Percentiles rank a stretch among this genome's conserved stretches.
These are phyloP conservation scores for Zalophus californianus DNA, from an alignment of 2,797 vertebrate species.

Conservation along the genomic window DNA sequence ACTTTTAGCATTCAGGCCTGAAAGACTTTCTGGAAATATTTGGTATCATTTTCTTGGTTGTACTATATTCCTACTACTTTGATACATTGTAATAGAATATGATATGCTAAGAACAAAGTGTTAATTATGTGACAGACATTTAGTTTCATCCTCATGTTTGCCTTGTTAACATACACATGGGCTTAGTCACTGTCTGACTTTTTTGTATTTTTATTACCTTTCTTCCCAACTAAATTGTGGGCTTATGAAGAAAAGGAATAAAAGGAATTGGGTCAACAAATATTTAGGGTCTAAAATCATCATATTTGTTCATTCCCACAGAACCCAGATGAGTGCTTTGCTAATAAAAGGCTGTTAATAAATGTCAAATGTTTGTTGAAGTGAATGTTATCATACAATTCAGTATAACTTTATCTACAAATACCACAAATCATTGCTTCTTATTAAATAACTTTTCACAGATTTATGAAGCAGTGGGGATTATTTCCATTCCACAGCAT, in stretches of 20 bases:
- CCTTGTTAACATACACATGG: neutral
- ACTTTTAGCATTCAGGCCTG: neutral
- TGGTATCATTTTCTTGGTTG: neutral
- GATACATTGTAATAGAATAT: neutral
- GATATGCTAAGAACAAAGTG: neutral
- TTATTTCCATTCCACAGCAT: neutral
- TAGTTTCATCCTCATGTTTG: neutral
- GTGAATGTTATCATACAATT: neutral
- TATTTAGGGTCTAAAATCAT: neutral
- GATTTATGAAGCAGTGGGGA: neutral
- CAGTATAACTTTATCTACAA: neutral
- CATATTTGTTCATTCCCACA: neutral
- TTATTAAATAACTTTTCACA: slow-evolving; percentile 21
- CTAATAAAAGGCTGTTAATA: neutral
- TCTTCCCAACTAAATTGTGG: neutral
- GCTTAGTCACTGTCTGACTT: neutral
- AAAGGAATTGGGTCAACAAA: neutral
- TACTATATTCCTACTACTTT: neutral
- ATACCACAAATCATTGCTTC: neutral
- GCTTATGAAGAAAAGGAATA: neutral
- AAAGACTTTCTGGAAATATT: slow-evolving; percentile 18
- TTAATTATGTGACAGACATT: neutral
- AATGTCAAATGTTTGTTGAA: neutral
- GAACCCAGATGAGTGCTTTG: neutral
- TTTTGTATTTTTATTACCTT: neutral